Evolutionary conservation across 2,888 invertebrate species (phyloP).

Genomic region (Brenthis hecate): DNA sequence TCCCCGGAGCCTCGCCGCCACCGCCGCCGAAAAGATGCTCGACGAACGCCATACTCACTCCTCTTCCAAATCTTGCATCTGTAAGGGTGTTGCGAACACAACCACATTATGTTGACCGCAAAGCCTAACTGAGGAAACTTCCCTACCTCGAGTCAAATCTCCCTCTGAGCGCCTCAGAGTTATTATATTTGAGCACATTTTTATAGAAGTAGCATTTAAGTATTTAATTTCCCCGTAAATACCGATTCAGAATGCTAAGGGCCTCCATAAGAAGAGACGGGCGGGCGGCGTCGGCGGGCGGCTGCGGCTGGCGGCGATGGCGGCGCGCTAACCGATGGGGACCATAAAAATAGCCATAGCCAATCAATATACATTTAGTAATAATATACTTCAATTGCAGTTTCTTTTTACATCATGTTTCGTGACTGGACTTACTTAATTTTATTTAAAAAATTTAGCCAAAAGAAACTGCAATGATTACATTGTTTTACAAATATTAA

Average conservation of each 20-base stretch:
- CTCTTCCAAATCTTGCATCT: slow-evolving; percentile 73
- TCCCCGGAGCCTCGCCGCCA: slow-evolving; percentile 44
- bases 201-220: slow-evolving; percentile 71
- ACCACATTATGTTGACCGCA: slow-evolving; percentile 81
- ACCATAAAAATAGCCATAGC: slow-evolving; percentile 83
- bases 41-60: slow-evolving; percentile 43
- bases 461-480: slow-evolving; percentile 81
- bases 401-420: slow-evolving; percentile 51
- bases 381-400: slow-evolving; percentile 75
- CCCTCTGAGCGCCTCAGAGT: slow-evolving; percentile 67
- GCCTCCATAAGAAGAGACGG: slow-evolving; percentile 75
- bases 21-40: slow-evolving; percentile 41
- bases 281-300: slow-evolving; percentile 67
- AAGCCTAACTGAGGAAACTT: slow-evolving; percentile 68
- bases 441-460: slow-evolving; percentile 27
- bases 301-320: slow-evolving; percentile 57
- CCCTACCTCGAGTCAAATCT: slow-evolving; percentile 75
- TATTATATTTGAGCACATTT: slow-evolving; percentile 42
- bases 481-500: slow-evolving; percentile 61
- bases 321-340: slow-evolving; percentile 79
- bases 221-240: slow-evolving; percentile 82
- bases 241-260: slow-evolving; percentile 80
- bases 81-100: slow-evolving; percentile 81
- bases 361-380: slow-evolving; percentile 79
- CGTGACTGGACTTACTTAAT: slow-evolving; percentile 5